Base-by-base conservation (phyloP, 2,888 invertebrate species). In the Antitype chi region DNA sequence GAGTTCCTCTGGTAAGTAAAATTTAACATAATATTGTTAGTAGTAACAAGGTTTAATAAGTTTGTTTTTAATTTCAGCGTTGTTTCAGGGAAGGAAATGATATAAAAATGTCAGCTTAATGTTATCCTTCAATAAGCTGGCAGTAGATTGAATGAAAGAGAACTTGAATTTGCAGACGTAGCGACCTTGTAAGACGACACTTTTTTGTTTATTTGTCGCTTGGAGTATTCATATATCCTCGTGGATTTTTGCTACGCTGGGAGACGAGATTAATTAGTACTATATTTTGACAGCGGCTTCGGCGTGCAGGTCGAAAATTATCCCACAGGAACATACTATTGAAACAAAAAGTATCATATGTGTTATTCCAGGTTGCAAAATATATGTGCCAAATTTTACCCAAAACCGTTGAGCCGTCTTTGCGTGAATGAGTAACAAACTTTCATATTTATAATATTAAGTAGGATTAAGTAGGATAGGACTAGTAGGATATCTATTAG, bases 61-160 rank as follows among this genome's bases (percentile, higher is more conserved):
- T 17, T 62, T 47, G 20, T 47, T 81, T 63, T 68, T 59, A 38
- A 55, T 73, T 64, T 38, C 23, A 43, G 43, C 47, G 6, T 66
- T 55, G 52, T 53, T 66, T 60, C 28, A 57, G 32, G 15, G 60
- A 60, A 69, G 53, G 49, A 62, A 76, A 67, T 62, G 25, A 43
- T 74, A 70, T 70, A 53, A 73, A 70, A 55, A 43, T 43, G 70
- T 60, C 64, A 57, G 59, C 64, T 71, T 52, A 62, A 69, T 69
- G 38, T 75, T 85, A 13, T 72, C 38, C 15, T 76, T 81, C 52
- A 59, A 73, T 75, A 81, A 73, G 69, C 85, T 55, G 71, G 59
- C 71, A 75, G 49, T 17, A 63, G 38, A 78, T 76, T 75, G 49
- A 81, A 75, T 17, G 17, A 13, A 74, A 68, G 32, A 57, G 53